Percentiles rank a stretch among this genome's conserved stretches.
Evolutionary conservation across 2,888 invertebrate species (phyloP).

Genomic region (Linnaemya tessellans): DNA sequence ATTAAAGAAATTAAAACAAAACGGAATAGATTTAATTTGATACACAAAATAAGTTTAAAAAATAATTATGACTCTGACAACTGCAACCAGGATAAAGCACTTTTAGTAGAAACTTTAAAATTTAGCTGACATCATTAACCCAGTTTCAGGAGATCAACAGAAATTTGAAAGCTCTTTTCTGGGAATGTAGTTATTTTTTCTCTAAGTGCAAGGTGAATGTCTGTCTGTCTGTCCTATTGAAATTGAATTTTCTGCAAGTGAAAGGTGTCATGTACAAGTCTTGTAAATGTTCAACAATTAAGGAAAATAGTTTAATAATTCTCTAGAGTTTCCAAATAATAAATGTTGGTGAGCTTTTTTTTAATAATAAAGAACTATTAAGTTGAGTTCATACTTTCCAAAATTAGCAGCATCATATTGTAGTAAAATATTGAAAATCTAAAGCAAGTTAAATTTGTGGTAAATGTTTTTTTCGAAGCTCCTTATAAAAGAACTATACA

Average conservation of each 20-base stretch:
- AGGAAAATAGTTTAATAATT: constrained; percentile 14
- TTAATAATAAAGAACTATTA: constrained; percentile 30
- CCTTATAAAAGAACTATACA: too few relatives aligned
- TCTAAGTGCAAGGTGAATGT: background rate
- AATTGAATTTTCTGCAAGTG: constrained; percentile 11
- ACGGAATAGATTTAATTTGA: background rate
- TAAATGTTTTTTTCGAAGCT: too few relatives aligned
- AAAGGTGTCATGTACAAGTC: constrained; percentile 59
- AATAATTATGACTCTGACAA: background rate
- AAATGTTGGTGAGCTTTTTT: constrained; percentile 20
- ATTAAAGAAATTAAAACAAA: constrained; percentile 3
- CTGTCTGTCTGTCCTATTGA: background rate
- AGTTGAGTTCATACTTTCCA: constrained; percentile 48
- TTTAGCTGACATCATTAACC: constrained; percentile 9
- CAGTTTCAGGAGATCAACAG: background rate
- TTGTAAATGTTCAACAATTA: constrained; percentile 44
- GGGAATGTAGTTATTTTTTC: background rate
- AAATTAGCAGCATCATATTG: background rate
- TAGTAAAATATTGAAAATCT: too few relatives aligned
- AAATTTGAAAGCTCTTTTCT: constrained; percentile 34
- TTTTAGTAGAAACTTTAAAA: background rate
- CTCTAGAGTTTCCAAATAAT: constrained; percentile 12
- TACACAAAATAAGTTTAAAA: background rate
- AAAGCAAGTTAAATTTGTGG: too few relatives aligned
- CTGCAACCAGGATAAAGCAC: background rate